Conservation (phyloP, 2,113 vertebrate genomes). For the Hydropotes inermis region DNA sequence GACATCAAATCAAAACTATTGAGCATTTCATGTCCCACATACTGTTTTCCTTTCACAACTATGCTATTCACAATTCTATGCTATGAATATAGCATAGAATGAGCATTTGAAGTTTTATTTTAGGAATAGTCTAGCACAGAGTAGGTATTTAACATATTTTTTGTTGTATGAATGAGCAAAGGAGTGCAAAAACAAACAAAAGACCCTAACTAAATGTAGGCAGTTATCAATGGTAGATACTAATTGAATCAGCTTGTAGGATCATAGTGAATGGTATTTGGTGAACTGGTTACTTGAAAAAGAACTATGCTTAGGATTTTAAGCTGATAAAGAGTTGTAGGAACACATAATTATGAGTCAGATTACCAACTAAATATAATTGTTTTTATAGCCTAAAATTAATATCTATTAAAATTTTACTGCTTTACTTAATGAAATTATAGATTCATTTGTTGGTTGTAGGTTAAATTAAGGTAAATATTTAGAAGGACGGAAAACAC, state of each 20-base stretch:
- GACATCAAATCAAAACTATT: background rate
- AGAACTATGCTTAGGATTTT: background rate
- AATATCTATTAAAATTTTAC: background rate
- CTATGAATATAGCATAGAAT: background rate
- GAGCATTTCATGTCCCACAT: background rate
- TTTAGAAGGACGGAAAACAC: background rate
- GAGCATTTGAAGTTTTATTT: conserved; percentile 22
- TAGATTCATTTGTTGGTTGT: background rate
- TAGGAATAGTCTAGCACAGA: background rate
- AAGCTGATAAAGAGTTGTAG: background rate
- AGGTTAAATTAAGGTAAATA: background rate
- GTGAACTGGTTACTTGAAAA: background rate
- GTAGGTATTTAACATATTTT: background rate
- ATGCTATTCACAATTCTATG: too few species aligned
- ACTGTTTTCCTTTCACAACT: background rate
- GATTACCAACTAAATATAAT: background rate
- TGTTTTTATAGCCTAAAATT: background rate
- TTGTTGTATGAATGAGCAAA: background rate
- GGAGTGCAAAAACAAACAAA: background rate
- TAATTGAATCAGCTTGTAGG: background rate
- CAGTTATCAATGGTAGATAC: background rate
- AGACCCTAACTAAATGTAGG: background rate
- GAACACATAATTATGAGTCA: background rate
- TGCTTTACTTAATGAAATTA: background rate
- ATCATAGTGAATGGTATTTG: background rate